Percentiles rank a stretch among this genome's conserved stretches.
Conservation (phyloP, 2,888 invertebrate species). For the Hybos culiciformis region DNA sequence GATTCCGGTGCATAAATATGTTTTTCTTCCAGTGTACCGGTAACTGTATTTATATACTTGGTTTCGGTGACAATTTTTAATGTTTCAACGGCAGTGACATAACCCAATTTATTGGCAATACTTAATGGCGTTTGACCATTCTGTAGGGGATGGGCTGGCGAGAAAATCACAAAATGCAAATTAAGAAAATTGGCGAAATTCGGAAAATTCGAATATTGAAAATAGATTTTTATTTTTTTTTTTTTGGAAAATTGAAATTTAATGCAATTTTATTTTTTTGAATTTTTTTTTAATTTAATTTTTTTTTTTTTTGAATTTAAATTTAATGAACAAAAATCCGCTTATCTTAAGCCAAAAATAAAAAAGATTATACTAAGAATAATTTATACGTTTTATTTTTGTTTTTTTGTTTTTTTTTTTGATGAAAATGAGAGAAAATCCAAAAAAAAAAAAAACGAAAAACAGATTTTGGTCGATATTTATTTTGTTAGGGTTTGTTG, state of each 20-base stretch:
- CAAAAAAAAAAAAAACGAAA: too few species aligned
- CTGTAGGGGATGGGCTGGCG: conserved; percentile 38
- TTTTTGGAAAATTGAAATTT: background rate
- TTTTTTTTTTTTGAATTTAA: background rate
- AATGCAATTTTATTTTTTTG: background rate
- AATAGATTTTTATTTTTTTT: background rate
- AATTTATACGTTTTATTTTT: background rate
- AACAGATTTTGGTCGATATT: too few species aligned
- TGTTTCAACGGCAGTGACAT: conserved; percentile 96
- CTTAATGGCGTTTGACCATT: conserved; percentile 93
- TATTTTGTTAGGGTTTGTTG: too few species aligned
- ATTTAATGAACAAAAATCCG: background rate
- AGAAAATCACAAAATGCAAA: too few species aligned
- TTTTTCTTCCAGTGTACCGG: conserved; percentile 61
- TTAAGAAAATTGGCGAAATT: too few species aligned
- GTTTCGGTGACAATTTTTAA: conserved; percentile 82
- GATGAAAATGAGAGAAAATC: too few species aligned
- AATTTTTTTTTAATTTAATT: background rate
- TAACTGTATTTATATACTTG: conserved; percentile 46
- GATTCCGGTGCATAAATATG: conserved; percentile 95
- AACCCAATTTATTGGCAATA: conserved; percentile 91
- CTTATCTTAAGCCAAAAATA: background rate
- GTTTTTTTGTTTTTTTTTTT: too few species aligned
- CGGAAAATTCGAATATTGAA: background rate
- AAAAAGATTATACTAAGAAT: conserved; percentile 2